phyloP scores from a whole-genome alignment of 2,888 invertebrate genomes.

The Macrophya annulata region DNA sequence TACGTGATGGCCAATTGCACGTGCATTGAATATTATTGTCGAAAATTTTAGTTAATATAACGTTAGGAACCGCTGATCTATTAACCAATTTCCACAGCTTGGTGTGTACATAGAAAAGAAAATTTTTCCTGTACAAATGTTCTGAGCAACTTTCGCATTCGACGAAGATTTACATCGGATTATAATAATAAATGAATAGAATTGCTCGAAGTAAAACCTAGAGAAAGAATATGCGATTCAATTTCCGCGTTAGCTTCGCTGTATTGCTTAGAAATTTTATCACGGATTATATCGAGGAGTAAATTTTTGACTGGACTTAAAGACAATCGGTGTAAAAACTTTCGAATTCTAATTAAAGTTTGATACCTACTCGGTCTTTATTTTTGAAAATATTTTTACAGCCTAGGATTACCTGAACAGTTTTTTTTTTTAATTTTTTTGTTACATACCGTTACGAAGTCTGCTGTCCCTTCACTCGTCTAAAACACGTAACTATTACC shows the following conservation, averaged over 20 bases:
- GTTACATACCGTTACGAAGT: conserved; percentile 16
- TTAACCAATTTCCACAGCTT: neutral
- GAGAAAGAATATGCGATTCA: neutral
- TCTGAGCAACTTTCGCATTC: conserved; percentile 7
- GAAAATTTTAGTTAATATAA: neutral
- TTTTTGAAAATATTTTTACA: neutral
- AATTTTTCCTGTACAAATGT: neutral
- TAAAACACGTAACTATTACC: neutral
- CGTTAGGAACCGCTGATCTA: neutral
- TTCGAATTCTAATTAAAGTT: neutral
- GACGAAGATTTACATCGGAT: neutral
- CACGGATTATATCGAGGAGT: neutral
- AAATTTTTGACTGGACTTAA: neutral
- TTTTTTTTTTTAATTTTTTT: too few species aligned
- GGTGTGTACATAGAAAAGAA: neutral
- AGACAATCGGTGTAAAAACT: neutral
- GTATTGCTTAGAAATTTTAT: neutral
- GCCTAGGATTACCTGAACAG: neutral
- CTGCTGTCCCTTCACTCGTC: conserved; percentile 22
- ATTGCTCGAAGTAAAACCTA: neutral
- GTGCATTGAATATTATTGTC: conserved; percentile 46
- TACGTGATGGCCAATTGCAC: conserved; percentile 50
- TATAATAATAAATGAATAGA: neutral
- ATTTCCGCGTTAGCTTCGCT: neutral
- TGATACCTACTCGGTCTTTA: neutral